Base-by-base conservation (phyloP, 2,113 vertebrate genomes). In the Cebus imitator region DNA sequence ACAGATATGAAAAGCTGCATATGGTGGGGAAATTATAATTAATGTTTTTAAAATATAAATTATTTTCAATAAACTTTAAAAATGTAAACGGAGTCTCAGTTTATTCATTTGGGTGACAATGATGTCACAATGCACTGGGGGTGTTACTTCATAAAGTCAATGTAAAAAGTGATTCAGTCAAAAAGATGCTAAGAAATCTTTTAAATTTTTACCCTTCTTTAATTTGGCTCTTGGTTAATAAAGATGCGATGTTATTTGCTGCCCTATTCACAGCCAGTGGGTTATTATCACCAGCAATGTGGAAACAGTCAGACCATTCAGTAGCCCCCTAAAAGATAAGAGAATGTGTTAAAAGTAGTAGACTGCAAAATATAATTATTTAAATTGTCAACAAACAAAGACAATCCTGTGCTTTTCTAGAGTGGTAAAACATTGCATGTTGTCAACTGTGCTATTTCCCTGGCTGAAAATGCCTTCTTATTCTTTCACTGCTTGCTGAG, bases 271-370 rank as follows among this genome's bases (percentile, higher is more conserved):
- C 99, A 55, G 99, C 99, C 98, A 99, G 99, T 64, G 99, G 98
- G 91, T 99, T 99, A 98, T 99, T 99, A 98, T 99, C 99, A 55
- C 99, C 99, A 87, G 99, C 99, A 68, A 99, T 91, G 95, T 99
- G 99, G 81, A 99, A 99, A 84, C 99, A 99, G 79, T 97, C 91
- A 48, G 97, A 98, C 98, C 99, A 99, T 89, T 99, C 99, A 30
- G 99, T 98, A 90, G 99, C 99, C 48, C 99, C 99, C 99, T 99
- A 94, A 37, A n/a, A 84, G 85, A 92, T 30, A 97, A 95, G 11
- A 92, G 20, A 64, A 52, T 89, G 17, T 86, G 73, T 93, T 94
- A 50, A 95, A 90, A 84, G 40, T 52, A 48, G 40, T 35, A 81
- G 88, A 85, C 13, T 83, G 27, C 35, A 95, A 95, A 85, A 90